A percentile compares a stretch with the other conserved stretches of the same genome.
phyloP scores from a whole-genome alignment of 2,113 vertebrate genomes.

The Genyomyrus donnyi region DNA sequence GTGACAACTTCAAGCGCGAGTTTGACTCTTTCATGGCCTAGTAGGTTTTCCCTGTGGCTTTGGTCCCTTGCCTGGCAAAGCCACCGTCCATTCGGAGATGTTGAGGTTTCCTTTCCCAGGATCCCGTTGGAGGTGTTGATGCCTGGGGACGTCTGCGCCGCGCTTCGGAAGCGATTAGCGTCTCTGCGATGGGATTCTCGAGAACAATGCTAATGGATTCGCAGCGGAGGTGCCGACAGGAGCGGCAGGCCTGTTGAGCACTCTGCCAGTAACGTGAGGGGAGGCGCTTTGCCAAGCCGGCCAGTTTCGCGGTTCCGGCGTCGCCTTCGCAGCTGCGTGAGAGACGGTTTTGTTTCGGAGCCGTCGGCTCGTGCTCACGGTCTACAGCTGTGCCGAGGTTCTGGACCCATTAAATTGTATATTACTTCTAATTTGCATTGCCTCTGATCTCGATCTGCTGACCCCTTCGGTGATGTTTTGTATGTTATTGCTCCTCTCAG shows the following conservation, averaged over 20 bases:
- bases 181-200: not conserved
- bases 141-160: not conserved
- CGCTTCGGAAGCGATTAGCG: not conserved
- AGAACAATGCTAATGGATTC: slow-evolving; percentile 19
- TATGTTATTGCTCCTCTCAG: not conserved
- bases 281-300: not conserved
- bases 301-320: not conserved
- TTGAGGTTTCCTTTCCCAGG: not conserved
- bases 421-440: not conserved
- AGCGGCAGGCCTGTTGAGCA: not conserved
- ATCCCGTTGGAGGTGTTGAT: slow-evolving; percentile 6
- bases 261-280: not conserved
- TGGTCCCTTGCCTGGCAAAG: not conserved
- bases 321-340: not conserved
- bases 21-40: not conserved
- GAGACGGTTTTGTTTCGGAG: not conserved
- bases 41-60: not conserved
- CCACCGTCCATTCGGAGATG: not conserved
- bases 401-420: not conserved
- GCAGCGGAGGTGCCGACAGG: not conserved
- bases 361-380: not conserved
- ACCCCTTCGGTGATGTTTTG: not conserved
- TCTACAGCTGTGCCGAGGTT: not conserved
- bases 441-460: not conserved
- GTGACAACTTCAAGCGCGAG: not conserved